Evolutionary conservation across 2,113 vertebrate genomes (phyloP), one percentile per base, ranked within the genome.

Genomic region (Rhizomys pruinosus): DNA sequence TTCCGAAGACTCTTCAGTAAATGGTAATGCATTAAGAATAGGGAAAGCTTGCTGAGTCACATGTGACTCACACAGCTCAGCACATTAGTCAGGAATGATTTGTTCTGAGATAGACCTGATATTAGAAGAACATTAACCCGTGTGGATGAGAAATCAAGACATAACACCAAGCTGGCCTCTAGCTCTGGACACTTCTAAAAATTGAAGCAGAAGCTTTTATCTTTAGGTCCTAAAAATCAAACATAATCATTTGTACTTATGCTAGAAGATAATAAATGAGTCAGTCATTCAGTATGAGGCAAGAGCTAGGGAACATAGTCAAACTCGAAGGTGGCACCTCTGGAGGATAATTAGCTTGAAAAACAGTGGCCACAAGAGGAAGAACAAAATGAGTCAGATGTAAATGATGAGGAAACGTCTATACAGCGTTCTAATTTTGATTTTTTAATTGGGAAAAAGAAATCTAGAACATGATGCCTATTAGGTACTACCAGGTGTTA

Each of bases 1-100:
- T 86, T 76, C 87, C 90, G 79, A 63, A 82, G 29, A 52, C 59
- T 72, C n/a, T 82, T 94, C 88, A 95, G 85, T 96, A 94, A 93
- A 82, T 25, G 55, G 37, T 61, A 93, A 94, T 37, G 94, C 91
- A 96, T 92, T 95, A 96, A 95, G 92, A 96, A 81, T 88, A 66
- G 57, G 63, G 89, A 94, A 95, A 78, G 81, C 68, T 92, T 86
- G 84, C 90, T 89, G 89, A 95, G 69, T 97, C 84, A 94, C 17
- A 34, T 16, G 23, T 93, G 80, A 94, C 59, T 96, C 84, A 97
- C 7, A 57, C 0, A 52, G 39, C 84, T 84, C 59, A 93, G 72
- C 13, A 39, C 87, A 74, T 78, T 94, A 94, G 66, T 79, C 63
- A 97, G n/a, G 42, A 91, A 86, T 87, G 66, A 87, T 44, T 91